phyloP scores from a whole-genome alignment of 30 jellyfish, hydroid and myxozoan species.

The Morbakka virulenta region DNA sequence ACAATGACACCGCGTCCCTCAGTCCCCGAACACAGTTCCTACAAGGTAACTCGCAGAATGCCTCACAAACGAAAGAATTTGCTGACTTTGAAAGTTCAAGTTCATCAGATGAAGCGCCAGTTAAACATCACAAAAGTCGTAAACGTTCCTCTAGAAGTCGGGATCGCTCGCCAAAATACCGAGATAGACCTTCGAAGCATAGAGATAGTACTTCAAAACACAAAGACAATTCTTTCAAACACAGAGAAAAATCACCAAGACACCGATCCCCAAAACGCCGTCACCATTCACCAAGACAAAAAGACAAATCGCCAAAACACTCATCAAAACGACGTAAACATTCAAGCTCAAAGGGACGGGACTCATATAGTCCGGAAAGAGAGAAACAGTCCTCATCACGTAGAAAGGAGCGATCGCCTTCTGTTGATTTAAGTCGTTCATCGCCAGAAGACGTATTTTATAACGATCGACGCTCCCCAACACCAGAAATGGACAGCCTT shows the following conservation, averaged over 20 bases:
- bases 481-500: slow-evolving; percentile 79
- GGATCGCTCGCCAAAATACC: background rate
- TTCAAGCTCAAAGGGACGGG: background rate
- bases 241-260: background rate
- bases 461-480: slow-evolving; percentile 75
- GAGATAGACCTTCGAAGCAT: background rate
- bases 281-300: background rate
- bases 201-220: background rate
- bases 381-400: background rate
- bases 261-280: background rate
- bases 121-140: background rate
- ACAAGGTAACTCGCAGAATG: background rate
- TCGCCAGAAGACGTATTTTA: slow-evolving; percentile 5
- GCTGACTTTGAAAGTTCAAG: background rate
- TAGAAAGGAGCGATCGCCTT: background rate
- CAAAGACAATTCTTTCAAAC: background rate
- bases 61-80: too few relatives aligned
- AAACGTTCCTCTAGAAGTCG: background rate
- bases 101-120: background rate
- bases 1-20: background rate
- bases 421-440: background rate
- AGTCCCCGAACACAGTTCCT: background rate
- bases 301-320: background rate
- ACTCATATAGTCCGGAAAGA: background rate
- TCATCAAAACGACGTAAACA: background rate